Base-by-base conservation (phyloP, 2,113 vertebrate species). In the Neoarius graeffei region DNA sequence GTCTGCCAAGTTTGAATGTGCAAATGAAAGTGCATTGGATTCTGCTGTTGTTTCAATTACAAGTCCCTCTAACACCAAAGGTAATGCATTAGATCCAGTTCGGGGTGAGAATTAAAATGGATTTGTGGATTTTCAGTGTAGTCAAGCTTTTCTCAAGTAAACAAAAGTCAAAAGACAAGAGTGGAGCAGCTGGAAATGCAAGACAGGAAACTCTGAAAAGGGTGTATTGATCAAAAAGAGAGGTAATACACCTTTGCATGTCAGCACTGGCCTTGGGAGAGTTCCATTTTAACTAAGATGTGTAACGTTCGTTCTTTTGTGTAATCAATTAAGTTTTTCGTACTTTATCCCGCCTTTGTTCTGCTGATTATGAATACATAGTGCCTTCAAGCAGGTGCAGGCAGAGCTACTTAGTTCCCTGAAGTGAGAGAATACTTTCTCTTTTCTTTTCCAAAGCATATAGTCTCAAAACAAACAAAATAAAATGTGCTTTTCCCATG, bases 71-170 rank as follows among this genome's bases (percentile, higher is more conserved):
- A 59, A 35, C 87, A 66, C 76, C 13, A 57, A 54, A 84, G 74
- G 76, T 87, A 85, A 90, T 83, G 60, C 48, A 89, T 54, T 81
- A 67, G 77, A 91, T 88, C 81, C 74, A 89, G 71, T 85, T 76
- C 27, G 59, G 56, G 76, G 85, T 88, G 86, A 89, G 90, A 91
- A 89, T 88, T 89, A 88, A 85, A 89, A 91, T 89, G 80, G 89
- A 90, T 90, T 85, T 8, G 14, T 85, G 80, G 80, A 67, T 42
- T 85, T 42, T 64, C 35, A 71, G 80, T 62, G 66, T 57, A 79
- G 83, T 77, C 59, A 82, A 74, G 69, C 69, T 87, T 82, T 86
- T 56, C 35, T 62, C 25, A 10, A 42, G 42, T 83, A 81, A 85
- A 60, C 54, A 85, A 59, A 80, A 56, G 35, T 52, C 69, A 52